These are phyloP conservation scores for Manis crassicaudata DNA, from an alignment of 2,797 vertebrate genomes.

Conservation along the genomic window DNA sequence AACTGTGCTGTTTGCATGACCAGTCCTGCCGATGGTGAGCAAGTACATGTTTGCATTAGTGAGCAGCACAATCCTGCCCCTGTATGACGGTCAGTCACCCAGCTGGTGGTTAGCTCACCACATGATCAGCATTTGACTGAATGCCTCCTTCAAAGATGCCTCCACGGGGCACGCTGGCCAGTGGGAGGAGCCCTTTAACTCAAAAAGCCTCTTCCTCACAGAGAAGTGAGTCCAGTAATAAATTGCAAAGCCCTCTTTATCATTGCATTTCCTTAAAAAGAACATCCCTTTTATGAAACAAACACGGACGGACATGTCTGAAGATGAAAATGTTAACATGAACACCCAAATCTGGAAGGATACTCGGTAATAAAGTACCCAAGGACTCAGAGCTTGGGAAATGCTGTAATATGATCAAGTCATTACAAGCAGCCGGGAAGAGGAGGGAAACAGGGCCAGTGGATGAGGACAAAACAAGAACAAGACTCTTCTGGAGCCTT, in stretches of 20 bases:
- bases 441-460: not conserved
- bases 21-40: not conserved
- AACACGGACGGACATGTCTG: not conserved
- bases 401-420: not conserved
- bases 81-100: not conserved
- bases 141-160: not conserved
- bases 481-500: not conserved
- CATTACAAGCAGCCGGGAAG: not conserved
- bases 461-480: not conserved
- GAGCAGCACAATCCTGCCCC: not conserved
- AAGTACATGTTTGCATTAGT: not conserved
- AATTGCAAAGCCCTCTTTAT: not conserved
- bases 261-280: conserved; percentile 30
- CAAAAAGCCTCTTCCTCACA: not conserved
- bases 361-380: not conserved
- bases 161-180: not conserved
- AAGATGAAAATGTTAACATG: conserved; percentile 11
- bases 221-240: not conserved
- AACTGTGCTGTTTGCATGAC: not conserved
- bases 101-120: not conserved
- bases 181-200: not conserved
- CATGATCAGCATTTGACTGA: not conserved
- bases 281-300: conserved; percentile 15
- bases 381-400: not conserved
- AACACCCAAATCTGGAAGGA: conserved; percentile 7